Evolutionary conservation across 2,113 vertebrate species (phyloP), one percentile per base, ranked within the genome.

Genomic region (Nerophis lumbriciformis): DNA sequence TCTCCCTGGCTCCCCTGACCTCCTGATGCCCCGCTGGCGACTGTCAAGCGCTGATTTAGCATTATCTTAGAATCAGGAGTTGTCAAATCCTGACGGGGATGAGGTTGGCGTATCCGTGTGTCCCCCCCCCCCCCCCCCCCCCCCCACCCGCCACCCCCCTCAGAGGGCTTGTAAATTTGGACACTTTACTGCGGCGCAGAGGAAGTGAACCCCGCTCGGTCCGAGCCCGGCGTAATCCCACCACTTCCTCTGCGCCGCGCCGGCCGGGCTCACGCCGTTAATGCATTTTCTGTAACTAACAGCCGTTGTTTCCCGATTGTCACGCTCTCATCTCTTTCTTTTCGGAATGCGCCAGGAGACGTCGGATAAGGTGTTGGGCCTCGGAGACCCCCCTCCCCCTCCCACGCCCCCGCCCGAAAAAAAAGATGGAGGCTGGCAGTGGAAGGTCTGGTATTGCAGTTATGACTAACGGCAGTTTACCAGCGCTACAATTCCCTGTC

Each of bases 201-300:
- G 88, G 87, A 51, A 44, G 11, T 16, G 35, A 85, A 80, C 83
- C 39, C 55, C 19, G 87, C 89, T 83, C 87, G 90, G 87, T 90
- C 86, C 90, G 83, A 88, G 89, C 91, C 73, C 83, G 74, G 80
- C 72, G 90, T 96, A 98, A 99, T 98, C 93, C 93, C 93, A 92
- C 91, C 91, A 94, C 92, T 98, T 98, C 95, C 94, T 95, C 92
- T 93, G 91, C 88, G 87, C 88, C 89, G 89, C 90, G 89, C 92
- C 75, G 89, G 83, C 89, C 83, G 82, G 89, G 87, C 92, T 91
- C 94, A 92, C 85, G 84, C 87, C 91, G 88, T 28, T 96, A 98
- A 98, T 97, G 94, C 94, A 99, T 99, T 98, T 99, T 95, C 93
- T 97, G 97, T 98, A 98, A 98, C 96, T 98, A 99, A 98, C 92